Evolutionary conservation across 2,888 invertebrate genomes (phyloP), one percentile per base, ranked within the genome.

Genomic region (Eupsilia transversa): DNA sequence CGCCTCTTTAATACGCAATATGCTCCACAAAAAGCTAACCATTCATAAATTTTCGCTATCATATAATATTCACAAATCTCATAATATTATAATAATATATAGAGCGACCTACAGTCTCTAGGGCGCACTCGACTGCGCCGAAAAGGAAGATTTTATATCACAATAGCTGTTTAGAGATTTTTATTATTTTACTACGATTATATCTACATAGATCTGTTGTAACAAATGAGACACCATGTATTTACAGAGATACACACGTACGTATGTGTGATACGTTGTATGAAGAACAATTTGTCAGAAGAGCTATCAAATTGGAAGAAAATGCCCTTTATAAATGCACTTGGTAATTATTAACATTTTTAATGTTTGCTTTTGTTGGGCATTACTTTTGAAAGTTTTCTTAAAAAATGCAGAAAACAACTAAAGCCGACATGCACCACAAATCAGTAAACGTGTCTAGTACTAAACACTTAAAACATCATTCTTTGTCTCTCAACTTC

Each of bases 11-110:
- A 95, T 93, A 95, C 90, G 93, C 96, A 96, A 95, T 94, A 96
- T 94, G 95, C 95, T 87, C 92, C 96, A 95, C 95, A 95, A 95
- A 94, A 96, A 95, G 96, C 96, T 95, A 95, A 95, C 94, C 91
- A 86, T 94, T 90, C 93, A 95, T 95, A 95, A 94, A 90, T 85
- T 92, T 95, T 89, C 91, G 89, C 94, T 95, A 94, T 89, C 89
- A 92, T 92, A 93, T 91, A 92, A 91, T 94, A 93, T 94, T 92
- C 94, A 95, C 94, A 94, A 90, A 91, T 92, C 92, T 89, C 86
- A 90, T 91, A 89, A 84, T 72, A 74, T 63, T 56, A 74, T 49
- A 72, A 83, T 79, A 79, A 74, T 84, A 77, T 82, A 79, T 82
- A 86, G 85, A 83, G 79, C 76, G 72, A 65, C 78, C 87, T 89